A percentile compares a stretch with the other conserved stretches of the same genome.
phyloP scores from a whole-genome alignment of 64 coral and sea anemone genomes.

The Montipora capricornis region DNA sequence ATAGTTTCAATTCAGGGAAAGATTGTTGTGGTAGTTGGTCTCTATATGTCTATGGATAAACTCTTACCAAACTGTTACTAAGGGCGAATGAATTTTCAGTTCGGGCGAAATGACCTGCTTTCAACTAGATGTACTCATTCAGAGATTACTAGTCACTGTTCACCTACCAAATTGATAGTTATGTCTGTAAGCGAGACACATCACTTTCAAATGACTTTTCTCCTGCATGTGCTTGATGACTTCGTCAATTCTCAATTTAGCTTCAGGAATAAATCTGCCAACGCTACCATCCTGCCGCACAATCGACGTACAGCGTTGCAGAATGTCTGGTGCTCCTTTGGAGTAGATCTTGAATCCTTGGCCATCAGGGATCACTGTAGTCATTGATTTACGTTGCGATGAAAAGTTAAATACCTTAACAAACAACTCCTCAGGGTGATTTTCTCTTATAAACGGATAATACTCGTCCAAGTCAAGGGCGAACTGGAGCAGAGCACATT shows the following conservation, averaged over 20 bases:
- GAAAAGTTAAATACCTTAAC: slow-evolving; percentile 61
- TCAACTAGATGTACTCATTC: no score
- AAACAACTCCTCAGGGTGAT: slow-evolving; percentile 47
- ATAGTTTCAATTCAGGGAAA: no score
- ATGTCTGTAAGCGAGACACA: slow-evolving; percentile 48
- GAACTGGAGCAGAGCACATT: slow-evolving; percentile 71
- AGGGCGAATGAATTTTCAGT: no score
- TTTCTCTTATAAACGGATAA: slow-evolving; percentile 48
- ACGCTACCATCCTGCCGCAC: slow-evolving; percentile 19
- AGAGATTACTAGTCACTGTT: no score
- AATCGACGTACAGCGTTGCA: slow-evolving; percentile 28
- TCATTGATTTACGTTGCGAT: slow-evolving; percentile 49
- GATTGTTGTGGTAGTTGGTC: no score
- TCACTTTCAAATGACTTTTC: slow-evolving; percentile 68
- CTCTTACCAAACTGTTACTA: no score
- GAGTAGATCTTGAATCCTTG: slow-evolving; percentile 39
- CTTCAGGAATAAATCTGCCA: slow-evolving; percentile 9
- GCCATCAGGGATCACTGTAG: slow-evolving; percentile 49
- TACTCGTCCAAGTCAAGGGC: slow-evolving; percentile 37
- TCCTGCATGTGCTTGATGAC: slow-evolving; percentile 51
- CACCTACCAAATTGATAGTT: slow-evolving; percentile 11
- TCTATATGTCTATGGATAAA: no score
- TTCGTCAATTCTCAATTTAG: not conserved
- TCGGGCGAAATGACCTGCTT: no score
- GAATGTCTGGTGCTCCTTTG: slow-evolving; percentile 66